phyloP scores from a whole-genome alignment of 2,888 invertebrate genomes.

The Spodoptera exigua region DNA sequence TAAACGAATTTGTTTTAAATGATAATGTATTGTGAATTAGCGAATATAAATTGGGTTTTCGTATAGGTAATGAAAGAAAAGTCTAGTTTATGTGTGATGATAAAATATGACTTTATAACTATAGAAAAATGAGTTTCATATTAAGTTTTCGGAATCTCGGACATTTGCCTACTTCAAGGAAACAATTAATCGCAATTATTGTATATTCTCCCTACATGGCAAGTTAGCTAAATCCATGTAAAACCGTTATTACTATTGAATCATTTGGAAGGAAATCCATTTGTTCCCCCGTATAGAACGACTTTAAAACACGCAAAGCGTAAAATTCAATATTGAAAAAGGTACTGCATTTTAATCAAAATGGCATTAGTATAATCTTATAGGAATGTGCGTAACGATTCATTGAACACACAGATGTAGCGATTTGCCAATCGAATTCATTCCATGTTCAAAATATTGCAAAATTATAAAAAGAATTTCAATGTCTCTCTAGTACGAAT shows the following conservation, averaged over 20 bases:
- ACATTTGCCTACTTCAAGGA: no score
- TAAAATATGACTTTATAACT: no score
- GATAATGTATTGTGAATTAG: no score
- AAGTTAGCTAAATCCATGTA: constrained; percentile 5
- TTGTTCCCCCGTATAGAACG: constrained; percentile 66
- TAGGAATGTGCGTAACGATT: constrained; percentile 81
- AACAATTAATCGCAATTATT: no score
- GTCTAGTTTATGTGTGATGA: no score
- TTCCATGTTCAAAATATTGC: constrained; percentile 7
- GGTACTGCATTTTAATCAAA: constrained; percentile 88
- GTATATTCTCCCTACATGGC: no score
- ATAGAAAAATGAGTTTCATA: no score
- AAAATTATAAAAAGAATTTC: neutral
- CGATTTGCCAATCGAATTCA: constrained; percentile 2
- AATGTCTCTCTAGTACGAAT: no score
- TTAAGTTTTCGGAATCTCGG: no score
- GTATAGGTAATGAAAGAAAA: no score
- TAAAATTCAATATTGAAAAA: constrained; percentile 86
- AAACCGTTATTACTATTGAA: constrained; percentile 17
- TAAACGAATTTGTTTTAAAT: neutral
- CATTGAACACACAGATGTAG: constrained; percentile 62
- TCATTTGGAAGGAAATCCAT: constrained; percentile 57
- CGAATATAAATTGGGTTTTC: no score
- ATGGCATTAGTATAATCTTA: constrained; percentile 86
- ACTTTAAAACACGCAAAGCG: constrained; percentile 74